Conservation (phyloP, 2,888 invertebrate genomes). For the Meloe dianella region DNA sequence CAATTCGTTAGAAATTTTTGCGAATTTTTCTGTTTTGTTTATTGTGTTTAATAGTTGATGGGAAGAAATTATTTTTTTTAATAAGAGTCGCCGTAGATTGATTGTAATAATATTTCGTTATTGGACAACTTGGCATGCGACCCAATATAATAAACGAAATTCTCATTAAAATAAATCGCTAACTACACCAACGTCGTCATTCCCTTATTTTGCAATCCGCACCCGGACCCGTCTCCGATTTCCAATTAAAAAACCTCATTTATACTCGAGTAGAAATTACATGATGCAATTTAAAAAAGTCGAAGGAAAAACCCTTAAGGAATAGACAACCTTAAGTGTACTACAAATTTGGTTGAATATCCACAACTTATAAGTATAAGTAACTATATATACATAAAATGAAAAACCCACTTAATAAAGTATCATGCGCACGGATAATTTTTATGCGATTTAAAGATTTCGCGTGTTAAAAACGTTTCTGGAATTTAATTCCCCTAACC, state of each 20-base stretch:
- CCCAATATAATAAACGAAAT: slow-evolving; percentile 44
- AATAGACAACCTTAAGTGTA: slow-evolving; percentile 48
- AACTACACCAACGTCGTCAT: slow-evolving; percentile 31
- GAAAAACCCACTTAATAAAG: slow-evolving; percentile 52
- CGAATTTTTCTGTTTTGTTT: neutral
- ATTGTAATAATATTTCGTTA: slow-evolving; percentile 40
- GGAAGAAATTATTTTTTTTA: slow-evolving; percentile 21
- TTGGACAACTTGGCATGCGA: slow-evolving; percentile 42
- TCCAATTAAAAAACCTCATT: slow-evolving; percentile 61
- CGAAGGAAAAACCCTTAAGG: slow-evolving; percentile 40
- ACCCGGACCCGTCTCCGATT: slow-evolving; percentile 52
- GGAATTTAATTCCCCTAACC: slow-evolving; percentile 55
- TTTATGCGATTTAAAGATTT: slow-evolving; percentile 60
- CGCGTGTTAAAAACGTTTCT: slow-evolving; percentile 59
- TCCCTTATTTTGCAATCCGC: slow-evolving; percentile 26
- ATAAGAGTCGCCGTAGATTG: slow-evolving; percentile 29
- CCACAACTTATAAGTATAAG: slow-evolving; percentile 38
- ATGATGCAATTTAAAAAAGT: slow-evolving; percentile 58
- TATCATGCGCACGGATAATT: slow-evolving; percentile 60
- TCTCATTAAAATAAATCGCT: slow-evolving; percentile 56
- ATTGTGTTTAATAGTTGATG: neutral
- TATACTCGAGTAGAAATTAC: slow-evolving; percentile 59
- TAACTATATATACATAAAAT: neutral
- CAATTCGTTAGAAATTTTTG: neutral
- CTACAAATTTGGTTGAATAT: slow-evolving; percentile 46